These are phyloP conservation scores for Vulpes vulpes DNA, from an alignment of 2,113 vertebrate genomes.

Conservation along the genomic window DNA sequence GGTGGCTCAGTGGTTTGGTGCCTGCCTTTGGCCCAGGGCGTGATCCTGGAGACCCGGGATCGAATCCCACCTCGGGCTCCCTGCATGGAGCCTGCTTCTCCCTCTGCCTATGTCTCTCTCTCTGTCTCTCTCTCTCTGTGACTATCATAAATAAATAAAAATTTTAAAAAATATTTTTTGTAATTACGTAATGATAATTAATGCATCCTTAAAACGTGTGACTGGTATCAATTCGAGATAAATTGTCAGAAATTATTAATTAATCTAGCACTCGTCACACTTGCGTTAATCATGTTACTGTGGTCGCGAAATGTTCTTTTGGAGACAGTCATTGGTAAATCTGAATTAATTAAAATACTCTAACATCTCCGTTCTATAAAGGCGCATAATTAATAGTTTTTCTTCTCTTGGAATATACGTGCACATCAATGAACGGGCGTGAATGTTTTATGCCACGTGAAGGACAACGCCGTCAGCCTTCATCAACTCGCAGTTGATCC, in stretches of 20 bases:
- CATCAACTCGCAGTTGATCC: conserved; percentile 21
- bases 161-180: not conserved
- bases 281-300: conserved; percentile 52
- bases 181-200: conserved; percentile 65
- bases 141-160: no score
- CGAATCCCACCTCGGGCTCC: no score
- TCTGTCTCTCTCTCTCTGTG: no score
- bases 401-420: conserved; percentile 50
- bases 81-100: no score
- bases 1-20: no score
- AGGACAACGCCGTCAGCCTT: conserved; percentile 28
- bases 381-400: conserved; percentile 53
- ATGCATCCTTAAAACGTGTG: conserved; percentile 63
- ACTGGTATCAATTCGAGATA: conserved; percentile 62
- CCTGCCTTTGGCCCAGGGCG: no score
- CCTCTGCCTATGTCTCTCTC: no score
- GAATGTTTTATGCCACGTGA: conserved; percentile 38
- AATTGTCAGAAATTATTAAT: conserved; percentile 66
- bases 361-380: conserved; percentile 13
- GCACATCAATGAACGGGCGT: conserved; percentile 33
- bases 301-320: conserved; percentile 43
- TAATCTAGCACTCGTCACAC: conserved; percentile 50
- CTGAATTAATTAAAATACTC: conserved; percentile 58
- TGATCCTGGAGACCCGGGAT: no score
- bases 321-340: conserved; percentile 56